Conservation (phyloP, 1,140 invertebrate genomes). For the Drosophila miranda region DNA sequence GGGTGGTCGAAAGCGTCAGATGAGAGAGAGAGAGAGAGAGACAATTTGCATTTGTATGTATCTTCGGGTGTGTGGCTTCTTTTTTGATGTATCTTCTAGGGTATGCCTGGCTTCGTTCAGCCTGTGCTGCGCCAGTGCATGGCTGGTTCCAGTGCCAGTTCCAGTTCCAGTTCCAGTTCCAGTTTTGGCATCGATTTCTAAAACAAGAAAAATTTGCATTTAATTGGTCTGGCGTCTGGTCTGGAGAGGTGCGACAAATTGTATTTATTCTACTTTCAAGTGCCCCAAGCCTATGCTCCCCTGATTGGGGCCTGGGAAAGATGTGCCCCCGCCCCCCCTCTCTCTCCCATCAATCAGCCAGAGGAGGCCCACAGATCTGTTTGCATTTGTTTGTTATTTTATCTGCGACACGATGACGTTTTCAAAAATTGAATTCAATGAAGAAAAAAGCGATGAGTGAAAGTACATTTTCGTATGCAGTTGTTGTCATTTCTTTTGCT, state of each 20-base stretch:
- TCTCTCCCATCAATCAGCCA: constrained; percentile 46
- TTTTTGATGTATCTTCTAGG: constrained; percentile 8
- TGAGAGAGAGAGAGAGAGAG: constrained; percentile 24
- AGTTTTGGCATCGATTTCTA: constrained; percentile 61
- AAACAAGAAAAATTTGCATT: constrained; percentile 74
- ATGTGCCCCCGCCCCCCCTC: constrained; percentile 12
- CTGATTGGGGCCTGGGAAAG: constrained; percentile 25
- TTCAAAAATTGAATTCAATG: constrained; percentile 53
- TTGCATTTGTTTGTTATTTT: constrained; percentile 56
- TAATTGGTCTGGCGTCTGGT: constrained; percentile 56
- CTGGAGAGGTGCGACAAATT: constrained; percentile 47
- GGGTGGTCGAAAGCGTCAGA: constrained; percentile 58
- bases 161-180: too few relatives aligned
- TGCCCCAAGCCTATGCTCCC: constrained; percentile 39
- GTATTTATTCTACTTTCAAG: constrained; percentile 70
- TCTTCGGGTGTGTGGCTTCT: constrained; percentile 1
- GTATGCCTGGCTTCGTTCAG: neutral
- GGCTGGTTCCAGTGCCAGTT: neutral
- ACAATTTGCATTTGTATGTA: constrained; percentile 25
- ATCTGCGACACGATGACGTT: constrained; percentile 75
- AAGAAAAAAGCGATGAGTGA: constrained; percentile 73
- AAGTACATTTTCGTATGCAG: constrained; percentile 75
- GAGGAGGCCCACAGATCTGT: constrained; percentile 29
- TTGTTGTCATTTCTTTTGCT: constrained; percentile 72
- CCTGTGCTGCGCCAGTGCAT: constrained; percentile 20